Evolutionary conservation across 2,888 invertebrate genomes (phyloP).

Genomic region (Tipula helvola): DNA sequence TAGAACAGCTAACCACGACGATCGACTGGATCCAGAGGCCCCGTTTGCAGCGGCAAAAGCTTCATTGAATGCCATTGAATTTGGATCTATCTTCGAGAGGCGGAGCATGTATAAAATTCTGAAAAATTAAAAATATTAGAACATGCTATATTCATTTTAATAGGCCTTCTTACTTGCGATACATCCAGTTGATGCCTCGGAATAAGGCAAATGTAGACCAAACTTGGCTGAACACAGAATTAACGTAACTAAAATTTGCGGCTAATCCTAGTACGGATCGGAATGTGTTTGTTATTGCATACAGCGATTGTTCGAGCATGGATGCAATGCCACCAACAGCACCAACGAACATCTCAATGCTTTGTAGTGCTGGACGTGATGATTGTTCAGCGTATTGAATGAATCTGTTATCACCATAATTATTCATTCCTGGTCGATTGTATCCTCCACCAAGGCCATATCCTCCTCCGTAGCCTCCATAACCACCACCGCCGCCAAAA

Average conservation of each 20-base stretch:
- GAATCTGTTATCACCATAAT: slow-evolving; percentile 42
- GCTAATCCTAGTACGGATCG: slow-evolving; percentile 91
- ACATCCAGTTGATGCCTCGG: slow-evolving; percentile 66
- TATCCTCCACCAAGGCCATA: slow-evolving; percentile 24
- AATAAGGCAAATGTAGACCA: slow-evolving; percentile 80
- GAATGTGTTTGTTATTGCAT: slow-evolving; percentile 90
- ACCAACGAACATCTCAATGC: slow-evolving; percentile 81
- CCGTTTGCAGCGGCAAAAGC: slow-evolving; percentile 35
- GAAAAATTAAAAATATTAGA: slow-evolving; percentile 5
- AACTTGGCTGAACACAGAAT: slow-evolving; percentile 72
- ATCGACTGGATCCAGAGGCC: slow-evolving; percentile 33
- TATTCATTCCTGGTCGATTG: slow-evolving; percentile 24
- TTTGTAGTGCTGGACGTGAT: slow-evolving; percentile 85
- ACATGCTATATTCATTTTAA: not conserved
- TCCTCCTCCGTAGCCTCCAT: slow-evolving; percentile 16
- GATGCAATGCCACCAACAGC: slow-evolving; percentile 89
- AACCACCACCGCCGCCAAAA: slow-evolving; percentile 15
- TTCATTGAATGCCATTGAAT: slow-evolving; percentile 35
- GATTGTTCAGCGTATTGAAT: slow-evolving; percentile 83
- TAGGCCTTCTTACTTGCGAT: slow-evolving; percentile 41
- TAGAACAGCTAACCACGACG: slow-evolving; percentile 71
- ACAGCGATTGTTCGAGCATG: slow-evolving; percentile 95
- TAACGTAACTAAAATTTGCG: slow-evolving; percentile 80
- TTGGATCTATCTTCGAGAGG: slow-evolving; percentile 32
- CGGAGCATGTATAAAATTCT: slow-evolving; percentile 32